These are phyloP conservation scores for Smittia aterrima DNA, from an alignment of 2,888 invertebrate genomes.

Conservation along the genomic window DNA sequence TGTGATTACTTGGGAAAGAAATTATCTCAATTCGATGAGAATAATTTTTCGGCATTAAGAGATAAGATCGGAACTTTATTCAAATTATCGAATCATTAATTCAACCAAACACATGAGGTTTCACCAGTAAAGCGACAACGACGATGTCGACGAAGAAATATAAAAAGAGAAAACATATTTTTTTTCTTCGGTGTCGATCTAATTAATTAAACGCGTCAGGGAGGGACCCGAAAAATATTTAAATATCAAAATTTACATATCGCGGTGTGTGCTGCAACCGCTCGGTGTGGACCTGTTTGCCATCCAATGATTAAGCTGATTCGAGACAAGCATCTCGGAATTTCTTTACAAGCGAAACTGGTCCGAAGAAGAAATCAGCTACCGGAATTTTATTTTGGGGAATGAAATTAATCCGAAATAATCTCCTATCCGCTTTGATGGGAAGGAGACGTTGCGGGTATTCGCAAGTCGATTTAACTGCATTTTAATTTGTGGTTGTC, in stretches of 20 bases:
- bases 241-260: slow-evolving; percentile 9
- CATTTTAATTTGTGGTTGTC: not conserved
- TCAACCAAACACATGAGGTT: slow-evolving; percentile 19
- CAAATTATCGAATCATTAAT: slow-evolving; percentile 37
- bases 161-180: slow-evolving; percentile 3
- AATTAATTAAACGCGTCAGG: slow-evolving; percentile 12
- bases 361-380: slow-evolving; percentile 5
- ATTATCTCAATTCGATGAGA: slow-evolving; percentile 17
- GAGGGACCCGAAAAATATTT: slow-evolving; percentile 5
- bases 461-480: not conserved
- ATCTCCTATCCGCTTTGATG: not conserved
- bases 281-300: not conserved
- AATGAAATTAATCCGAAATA: slow-evolving; percentile 9
- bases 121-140: not conserved
- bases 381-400: slow-evolving; percentile 5
- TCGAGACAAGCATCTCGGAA: slow-evolving; percentile 10
- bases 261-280: not conserved
- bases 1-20: too few relatives aligned
- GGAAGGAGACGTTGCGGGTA: not conserved
- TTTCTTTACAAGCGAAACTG: not conserved
- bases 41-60: slow-evolving; percentile 16
- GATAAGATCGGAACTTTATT: slow-evolving; percentile 25
- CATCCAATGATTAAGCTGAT: slow-evolving; percentile 5
- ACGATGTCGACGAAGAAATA: not conserved
- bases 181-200: not conserved